Evolutionary conservation across 1,140 invertebrate genomes (phyloP).

Genomic region (Gerris buenoi): DNA sequence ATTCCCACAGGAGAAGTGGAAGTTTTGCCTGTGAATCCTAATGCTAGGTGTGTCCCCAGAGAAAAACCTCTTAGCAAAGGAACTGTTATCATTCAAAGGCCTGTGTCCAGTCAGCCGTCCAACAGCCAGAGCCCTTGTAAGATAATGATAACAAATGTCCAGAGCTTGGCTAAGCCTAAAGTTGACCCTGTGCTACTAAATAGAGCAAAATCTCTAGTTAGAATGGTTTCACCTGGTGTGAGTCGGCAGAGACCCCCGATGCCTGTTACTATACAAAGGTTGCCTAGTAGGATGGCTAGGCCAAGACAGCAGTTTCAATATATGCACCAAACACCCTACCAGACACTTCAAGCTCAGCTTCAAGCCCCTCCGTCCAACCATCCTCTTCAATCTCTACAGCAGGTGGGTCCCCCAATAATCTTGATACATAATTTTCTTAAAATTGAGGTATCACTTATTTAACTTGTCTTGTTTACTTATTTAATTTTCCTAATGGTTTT

Average conservation of each 20-base stretch:
- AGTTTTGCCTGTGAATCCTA: conserved; percentile 8
- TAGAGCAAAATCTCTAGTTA: conserved; percentile 10
- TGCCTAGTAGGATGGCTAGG: background rate
- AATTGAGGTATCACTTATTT: too few relatives aligned
- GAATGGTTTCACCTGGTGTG: conserved; percentile 6
- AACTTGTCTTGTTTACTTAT: too few relatives aligned
- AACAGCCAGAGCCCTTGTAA: background rate
- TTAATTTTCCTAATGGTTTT: too few relatives aligned
- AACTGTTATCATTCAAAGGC: background rate
- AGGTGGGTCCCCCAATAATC: background rate
- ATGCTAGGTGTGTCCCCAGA: conserved; percentile 2
- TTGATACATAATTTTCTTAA: too few relatives aligned
- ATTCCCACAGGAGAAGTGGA: conserved; percentile 13
- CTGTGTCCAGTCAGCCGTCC: background rate
- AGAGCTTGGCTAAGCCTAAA: background rate
- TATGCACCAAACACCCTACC: background rate
- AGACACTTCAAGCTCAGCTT: background rate
- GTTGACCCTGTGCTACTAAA: conserved; percentile 5
- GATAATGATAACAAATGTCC: background rate
- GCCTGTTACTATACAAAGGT: background rate
- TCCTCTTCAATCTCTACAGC: background rate
- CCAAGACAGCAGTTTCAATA: background rate
- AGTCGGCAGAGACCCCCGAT: background rate
- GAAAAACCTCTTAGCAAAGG: conserved; percentile 2
- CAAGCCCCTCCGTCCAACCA: background rate